Evolutionary conservation across 2,797 vertebrate species (phyloP).

Genomic region (Diplodus puntazzo): DNA sequence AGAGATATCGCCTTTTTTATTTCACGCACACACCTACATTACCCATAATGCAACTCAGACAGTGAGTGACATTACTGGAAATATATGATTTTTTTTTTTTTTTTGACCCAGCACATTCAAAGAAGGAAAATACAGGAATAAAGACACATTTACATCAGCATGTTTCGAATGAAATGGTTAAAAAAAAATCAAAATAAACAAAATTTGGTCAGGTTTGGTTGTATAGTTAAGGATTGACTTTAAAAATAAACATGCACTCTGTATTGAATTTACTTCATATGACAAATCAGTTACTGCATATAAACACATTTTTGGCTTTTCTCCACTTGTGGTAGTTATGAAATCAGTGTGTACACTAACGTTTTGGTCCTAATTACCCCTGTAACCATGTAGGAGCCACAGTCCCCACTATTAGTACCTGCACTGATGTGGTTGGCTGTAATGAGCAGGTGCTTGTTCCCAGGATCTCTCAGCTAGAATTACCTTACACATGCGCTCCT

Average conservation of each 20-base stretch:
- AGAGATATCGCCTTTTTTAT: too few species aligned
- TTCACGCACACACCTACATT: too few species aligned
- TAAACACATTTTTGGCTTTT: not conserved
- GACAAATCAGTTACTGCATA: not conserved
- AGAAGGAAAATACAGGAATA: not conserved
- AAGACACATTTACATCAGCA: not conserved
- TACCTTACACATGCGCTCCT: constrained; percentile 56
- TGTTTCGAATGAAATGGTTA: not conserved
- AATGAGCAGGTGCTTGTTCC: constrained; percentile 76
- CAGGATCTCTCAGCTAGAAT: constrained; percentile 65
- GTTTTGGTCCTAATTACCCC: constrained; percentile 50
- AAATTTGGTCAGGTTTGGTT: not conserved
- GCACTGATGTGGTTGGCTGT: constrained; percentile 73
- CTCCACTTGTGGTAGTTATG: constrained; percentile 13
- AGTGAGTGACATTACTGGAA: too few species aligned
- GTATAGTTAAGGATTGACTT: not conserved
- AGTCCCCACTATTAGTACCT: constrained; percentile 61
- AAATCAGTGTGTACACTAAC: constrained; percentile 6
- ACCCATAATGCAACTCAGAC: too few species aligned
- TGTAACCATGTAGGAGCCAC: constrained; percentile 44
- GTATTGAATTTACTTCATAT: constrained; percentile 1
- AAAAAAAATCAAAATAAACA: not conserved
- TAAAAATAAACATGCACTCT: not conserved
- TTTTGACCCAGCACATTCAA: not conserved
- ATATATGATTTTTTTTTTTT: too few species aligned